phyloP scores from a whole-genome alignment of 2,113 vertebrate species.

The Microcebus jonahi region DNA sequence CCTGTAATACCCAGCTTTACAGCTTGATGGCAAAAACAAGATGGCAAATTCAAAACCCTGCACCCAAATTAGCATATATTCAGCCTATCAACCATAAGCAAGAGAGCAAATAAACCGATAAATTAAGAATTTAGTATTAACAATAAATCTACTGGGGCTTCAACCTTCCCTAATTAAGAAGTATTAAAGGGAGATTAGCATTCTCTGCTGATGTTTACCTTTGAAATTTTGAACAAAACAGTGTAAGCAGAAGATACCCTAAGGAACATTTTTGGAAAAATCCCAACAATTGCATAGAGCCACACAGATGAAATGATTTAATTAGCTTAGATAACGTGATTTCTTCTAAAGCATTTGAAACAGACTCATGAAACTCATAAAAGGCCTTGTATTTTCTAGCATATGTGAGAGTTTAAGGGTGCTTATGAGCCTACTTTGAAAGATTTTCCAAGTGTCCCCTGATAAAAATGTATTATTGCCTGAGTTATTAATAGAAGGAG shows the following conservation, averaged over 20 bases:
- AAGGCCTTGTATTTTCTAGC: slow-evolving; percentile 57
- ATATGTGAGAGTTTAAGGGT: slow-evolving; percentile 52
- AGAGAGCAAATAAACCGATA: background rate
- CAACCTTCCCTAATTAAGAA: slow-evolving; percentile 59
- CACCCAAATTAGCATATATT: background rate
- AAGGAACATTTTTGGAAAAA: slow-evolving; percentile 81
- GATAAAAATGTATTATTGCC: background rate
- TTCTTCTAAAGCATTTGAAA: slow-evolving; percentile 65
- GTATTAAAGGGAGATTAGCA: slow-evolving; percentile 74
- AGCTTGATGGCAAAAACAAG: background rate
- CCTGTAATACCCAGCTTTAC: background rate
- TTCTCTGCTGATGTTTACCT: slow-evolving; percentile 81
- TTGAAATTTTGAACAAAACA: slow-evolving; percentile 75
- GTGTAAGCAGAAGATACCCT: slow-evolving; percentile 77
- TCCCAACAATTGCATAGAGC: slow-evolving; percentile 72
- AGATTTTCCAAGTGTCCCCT: slow-evolving; percentile 61
- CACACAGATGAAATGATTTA: slow-evolving; percentile 83
- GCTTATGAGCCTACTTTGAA: slow-evolving; percentile 62
- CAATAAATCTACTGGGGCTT: slow-evolving; percentile 59
- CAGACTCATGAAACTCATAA: slow-evolving; percentile 75
- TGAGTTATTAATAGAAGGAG: background rate
- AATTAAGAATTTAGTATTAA: slow-evolving; percentile 69
- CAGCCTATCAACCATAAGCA: background rate
- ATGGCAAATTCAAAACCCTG: background rate
- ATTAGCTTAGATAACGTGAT: slow-evolving; percentile 78